Conservation (phyloP, 2,888 invertebrate genomes). For the Tetrapedia diversipes region DNA sequence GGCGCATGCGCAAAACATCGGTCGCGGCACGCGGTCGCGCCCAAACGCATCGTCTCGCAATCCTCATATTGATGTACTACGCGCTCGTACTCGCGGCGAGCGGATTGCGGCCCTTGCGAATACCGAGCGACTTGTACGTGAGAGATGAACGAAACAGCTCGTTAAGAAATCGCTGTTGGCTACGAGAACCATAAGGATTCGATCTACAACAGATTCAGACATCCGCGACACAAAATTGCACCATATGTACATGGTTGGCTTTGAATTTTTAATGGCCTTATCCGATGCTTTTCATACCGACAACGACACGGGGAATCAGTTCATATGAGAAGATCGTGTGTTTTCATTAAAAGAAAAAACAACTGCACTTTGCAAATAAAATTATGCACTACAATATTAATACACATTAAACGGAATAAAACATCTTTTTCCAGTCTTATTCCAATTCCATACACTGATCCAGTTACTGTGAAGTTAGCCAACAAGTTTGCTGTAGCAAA, state of each 20-base stretch:
- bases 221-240: too few species aligned
- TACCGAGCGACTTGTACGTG: conserved; percentile 43
- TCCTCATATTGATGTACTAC: conserved; percentile 72
- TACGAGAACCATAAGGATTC: not conserved
- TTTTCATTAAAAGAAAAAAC: too few species aligned
- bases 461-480: not conserved
- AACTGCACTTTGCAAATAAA: too few species aligned
- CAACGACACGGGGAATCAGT: too few species aligned
- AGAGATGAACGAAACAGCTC: conserved; percentile 46
- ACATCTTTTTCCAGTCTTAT: too few species aligned
- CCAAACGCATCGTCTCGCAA: conserved; percentile 70
- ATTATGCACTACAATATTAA: too few species aligned
- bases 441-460: not conserved
- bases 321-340: too few species aligned
- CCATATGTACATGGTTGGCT: too few species aligned
- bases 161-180: conserved; percentile 40
- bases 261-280: too few species aligned
- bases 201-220: conserved; percentile 27
- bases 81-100: conserved; percentile 61
- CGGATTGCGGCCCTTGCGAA: conserved; percentile 62
- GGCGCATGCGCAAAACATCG: conserved; percentile 58
- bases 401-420: too few species aligned
- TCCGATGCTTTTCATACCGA: not conserved
- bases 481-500: too few species aligned
- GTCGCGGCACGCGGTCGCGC: conserved; percentile 73